Evolutionary conservation across 2,888 invertebrate genomes (phyloP), one percentile per base, ranked within the genome.

Genomic region (Biston betularia): DNA sequence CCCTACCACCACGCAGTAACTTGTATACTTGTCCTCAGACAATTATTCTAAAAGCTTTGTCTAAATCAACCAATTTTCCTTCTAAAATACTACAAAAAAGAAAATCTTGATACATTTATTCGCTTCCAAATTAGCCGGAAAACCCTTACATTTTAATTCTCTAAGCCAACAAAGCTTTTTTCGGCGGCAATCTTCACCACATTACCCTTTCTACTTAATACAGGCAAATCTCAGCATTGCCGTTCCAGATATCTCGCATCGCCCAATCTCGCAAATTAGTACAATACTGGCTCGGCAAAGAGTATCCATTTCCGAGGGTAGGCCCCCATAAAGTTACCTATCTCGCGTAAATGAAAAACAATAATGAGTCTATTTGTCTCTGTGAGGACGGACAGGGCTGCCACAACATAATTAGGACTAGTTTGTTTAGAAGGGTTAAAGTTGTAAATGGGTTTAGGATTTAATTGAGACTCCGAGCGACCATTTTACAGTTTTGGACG

Each of bases 331-430:
- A 68, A 63, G 55, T 59, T 50, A 68, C 67, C 67, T 63, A 63
- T 63, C 65, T 64, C 12, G 46, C 46, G 61, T 81, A 82, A 85
- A 86, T 84, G 84, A 83, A 84, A 83, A 83, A 87, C 83, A 82
- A 79, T 84, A 84, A 86, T 82, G 86, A 81, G 78, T 67, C 79
- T 69, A 82, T 85, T 83, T 82, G 79, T 84, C 81, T 76, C 71
- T 65, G 55, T 65, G 72, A 72, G 70, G 65, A 53, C 46, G 42
- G 44, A 40, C 57, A 63, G 71, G 72, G 65, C 63, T 70, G 64
- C 74, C 71, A 68, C 71, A 68, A 61, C 61, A 65, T 71, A 72
- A 74, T 75, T 72, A 76, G 68, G 66, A 59, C 63, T 61, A 69
- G 65, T 69, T 72, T 70, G 64, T 65, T 63, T 65, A 55, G 44